Base-by-base conservation (phyloP, 2,113 vertebrate species). In the Perca schrenkii region DNA sequence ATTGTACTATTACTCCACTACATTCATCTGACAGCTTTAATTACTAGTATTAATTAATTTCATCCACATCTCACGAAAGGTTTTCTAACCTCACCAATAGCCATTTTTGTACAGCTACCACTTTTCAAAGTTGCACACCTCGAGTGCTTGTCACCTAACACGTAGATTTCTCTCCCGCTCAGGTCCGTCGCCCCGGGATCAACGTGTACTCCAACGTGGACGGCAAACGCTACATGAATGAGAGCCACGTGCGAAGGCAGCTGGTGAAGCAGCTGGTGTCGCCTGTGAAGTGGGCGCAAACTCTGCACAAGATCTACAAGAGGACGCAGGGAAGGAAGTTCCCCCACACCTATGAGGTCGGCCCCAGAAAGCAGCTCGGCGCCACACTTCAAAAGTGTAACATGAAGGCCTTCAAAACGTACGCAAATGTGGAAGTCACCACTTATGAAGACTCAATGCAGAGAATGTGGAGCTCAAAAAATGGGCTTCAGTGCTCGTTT, bases 251-350 rank as follows among this genome's bases (percentile, higher is more conserved):
- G 36, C 84, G 66, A 36, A 88, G 91, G 58, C 94, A 96, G 94
- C 94, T 99, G 80, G 93, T 82, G 31, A 96, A 94, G 91, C 98
- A 99, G 93, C 88, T 99, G 87, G 96, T 97, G 47, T 96, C 95
- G 0, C 97, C 98, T 0, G 98, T 99, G 52, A 94, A 95, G 86
- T 99, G 98, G 98, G 98, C 99, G 77, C 98, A 99, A 92, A 97
- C 95, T 0, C 96, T 99, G 94, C 98, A 99, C 3, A 89, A 96
- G 74, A 90, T 99, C 1, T 99, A 97, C 0, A 91, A 97, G 83
- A 91, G 98, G 83, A 92, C 4, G 21, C 95, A 92, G 75, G 98
- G 98, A 3, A 86, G 71, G 2, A 91, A 72, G 1, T 99, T 99
- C 88, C 98, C 98, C 13, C 75, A 85, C 21, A 98, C 98, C 0